Conservation (phyloP, 2,888 invertebrate species). For the Alloplasta piceator region DNA sequence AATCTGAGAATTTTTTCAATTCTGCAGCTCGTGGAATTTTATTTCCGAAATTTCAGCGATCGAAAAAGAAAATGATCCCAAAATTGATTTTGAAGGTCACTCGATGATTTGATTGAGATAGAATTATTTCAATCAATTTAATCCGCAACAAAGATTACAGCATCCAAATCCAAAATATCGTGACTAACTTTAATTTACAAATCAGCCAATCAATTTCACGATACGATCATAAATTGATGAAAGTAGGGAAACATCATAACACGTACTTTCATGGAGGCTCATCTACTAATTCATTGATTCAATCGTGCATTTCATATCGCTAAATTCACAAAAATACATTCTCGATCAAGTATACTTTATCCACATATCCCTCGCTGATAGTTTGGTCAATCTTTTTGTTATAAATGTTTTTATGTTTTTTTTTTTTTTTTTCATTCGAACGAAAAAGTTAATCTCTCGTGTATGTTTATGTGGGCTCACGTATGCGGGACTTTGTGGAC, state of each 20-base stretch:
- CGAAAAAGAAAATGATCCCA: too few relatives aligned
- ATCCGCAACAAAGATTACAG: too few relatives aligned
- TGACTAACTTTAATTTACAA: too few relatives aligned
- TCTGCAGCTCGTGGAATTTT: too few relatives aligned
- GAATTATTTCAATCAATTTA: too few relatives aligned
- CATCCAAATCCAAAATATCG: too few relatives aligned
- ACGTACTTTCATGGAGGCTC: conserved; percentile 40
- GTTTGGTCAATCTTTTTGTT: conserved; percentile 10
- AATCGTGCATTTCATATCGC: background rate
- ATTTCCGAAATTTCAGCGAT: background rate
- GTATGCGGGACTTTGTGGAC: conserved; percentile 73
- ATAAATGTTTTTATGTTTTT: conserved; percentile 10
- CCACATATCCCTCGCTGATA: conserved; percentile 12
- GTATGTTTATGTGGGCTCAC: conserved; percentile 58
- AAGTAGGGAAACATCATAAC: background rate
- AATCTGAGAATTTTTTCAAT: too few relatives aligned
- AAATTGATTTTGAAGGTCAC: background rate
- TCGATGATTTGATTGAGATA: too few relatives aligned
- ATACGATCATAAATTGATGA: background rate
- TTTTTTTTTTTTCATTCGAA: conserved; percentile 24
- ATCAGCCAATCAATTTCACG: background rate
- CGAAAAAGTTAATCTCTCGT: conserved; percentile 43
- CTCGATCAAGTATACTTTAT: background rate
- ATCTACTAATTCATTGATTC: conserved; percentile 22
- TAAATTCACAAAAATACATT: conserved; percentile 6